Evolutionary conservation across 37 sponge, comb jelly and placozoan genomes (phyloP), one percentile per base, ranked within the genome.

Genomic region (Halichondria panicea): DNA sequence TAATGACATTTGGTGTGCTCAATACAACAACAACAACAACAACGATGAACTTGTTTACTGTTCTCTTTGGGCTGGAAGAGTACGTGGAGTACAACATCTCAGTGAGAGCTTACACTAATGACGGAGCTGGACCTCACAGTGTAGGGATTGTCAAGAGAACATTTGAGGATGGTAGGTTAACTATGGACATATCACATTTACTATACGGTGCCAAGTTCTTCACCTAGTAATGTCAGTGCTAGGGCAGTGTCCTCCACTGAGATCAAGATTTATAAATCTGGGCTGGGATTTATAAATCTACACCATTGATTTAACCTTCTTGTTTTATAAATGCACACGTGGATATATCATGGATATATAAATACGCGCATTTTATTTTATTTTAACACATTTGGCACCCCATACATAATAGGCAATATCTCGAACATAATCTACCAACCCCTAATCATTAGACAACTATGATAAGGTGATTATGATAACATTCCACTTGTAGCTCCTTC

Each of bases 51-150:
- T 21, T 41, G 34, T 61, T 12, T 8, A 25, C 62, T 32, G 1
- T 42, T 33, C 55, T 79, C 25, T 54, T 28, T 25, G 68, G 35
- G 2, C 55, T 78, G 13, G 42, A 66, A 21, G 66, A 78, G 33
- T 67, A 45, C 53, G 66, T 54, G 22, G 39, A 54, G 41, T 78
- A 78, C 55, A 54, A 50, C 33, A 78, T 78, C 65, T 67, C 68
- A 27, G 68, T 78, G 37, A 11, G 79, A 53, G 79, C 79, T 54
- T 65, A 43, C 33, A 67, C 79, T 4, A 48, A 53, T 76, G 68
- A 55, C 5, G 79, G 79, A 12, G 41, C 58, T 11, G 79, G 79
- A 9, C 79, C 79, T n/a, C 57, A 56, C 59, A 78, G 68, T 33
- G 43, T 34, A 6, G 33, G 27, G 1, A 18, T 78, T 9, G 35